A percentile compares a stretch with the other conserved stretches of the same genome.
Evolutionary conservation across 2,888 invertebrate species (phyloP).

Genomic region (Mesoligia furuncula): DNA sequence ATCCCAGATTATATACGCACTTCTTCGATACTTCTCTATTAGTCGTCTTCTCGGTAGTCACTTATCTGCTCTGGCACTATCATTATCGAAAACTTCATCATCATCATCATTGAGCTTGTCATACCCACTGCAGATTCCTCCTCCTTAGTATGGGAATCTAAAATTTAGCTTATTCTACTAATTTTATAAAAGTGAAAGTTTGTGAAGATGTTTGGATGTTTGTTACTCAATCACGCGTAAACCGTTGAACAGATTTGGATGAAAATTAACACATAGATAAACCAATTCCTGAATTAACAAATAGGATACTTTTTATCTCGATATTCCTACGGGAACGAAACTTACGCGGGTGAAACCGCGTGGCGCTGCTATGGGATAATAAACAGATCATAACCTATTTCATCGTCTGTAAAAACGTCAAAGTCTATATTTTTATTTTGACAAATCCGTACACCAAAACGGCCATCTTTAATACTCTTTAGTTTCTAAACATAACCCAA

Average conservation of each 20-base stretch:
- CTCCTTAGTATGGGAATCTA: not conserved
- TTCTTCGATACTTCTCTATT: not conserved
- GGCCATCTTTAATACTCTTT: not conserved
- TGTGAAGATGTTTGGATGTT: no score
- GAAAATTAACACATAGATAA: no score
- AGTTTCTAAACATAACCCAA: not conserved
- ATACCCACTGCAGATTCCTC: not conserved
- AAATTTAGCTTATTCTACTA: not conserved
- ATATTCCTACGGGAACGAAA: no score
- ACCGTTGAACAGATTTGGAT: no score
- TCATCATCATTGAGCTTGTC: not conserved
- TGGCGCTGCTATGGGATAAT: not conserved
- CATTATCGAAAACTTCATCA: not conserved
- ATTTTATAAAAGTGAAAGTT: no score
- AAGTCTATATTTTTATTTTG: not conserved
- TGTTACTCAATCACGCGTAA: no score
- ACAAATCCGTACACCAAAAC: no score
- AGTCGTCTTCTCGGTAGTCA: not conserved
- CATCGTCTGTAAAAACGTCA: not conserved
- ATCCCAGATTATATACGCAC: not conserved
- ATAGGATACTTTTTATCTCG: no score
- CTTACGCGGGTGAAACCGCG: no score
- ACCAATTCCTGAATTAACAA: no score
- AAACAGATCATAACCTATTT: not conserved
- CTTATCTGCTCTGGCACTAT: not conserved